Base-by-base conservation (phyloP, 2,113 vertebrate genomes). In the Progne subis region DNA sequence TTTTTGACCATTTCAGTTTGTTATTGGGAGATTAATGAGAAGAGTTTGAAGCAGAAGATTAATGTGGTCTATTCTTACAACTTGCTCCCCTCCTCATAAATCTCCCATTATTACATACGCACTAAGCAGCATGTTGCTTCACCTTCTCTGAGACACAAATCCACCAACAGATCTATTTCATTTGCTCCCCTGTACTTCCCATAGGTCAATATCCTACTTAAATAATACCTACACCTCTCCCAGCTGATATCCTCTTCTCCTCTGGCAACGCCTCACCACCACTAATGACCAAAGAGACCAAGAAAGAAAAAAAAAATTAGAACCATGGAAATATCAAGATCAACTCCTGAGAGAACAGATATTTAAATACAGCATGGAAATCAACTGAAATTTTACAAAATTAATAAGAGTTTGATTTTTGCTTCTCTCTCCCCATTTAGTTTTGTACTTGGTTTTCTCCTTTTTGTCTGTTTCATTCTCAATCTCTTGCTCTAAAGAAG, bases 41-140 rank as follows among this genome's bases (percentile, higher is more conserved):
- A 63, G 68, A 63, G 29, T 67, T 86, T 68, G 82, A 88, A 86
- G 60, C 12, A 49, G 71, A 95, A 95, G 87, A 95, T 95, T 93
- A 86, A 95, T 96, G 68, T 52, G 24, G 4, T 86, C 67, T 95
- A 76, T 95, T 94, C 93, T 95, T 90, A 69, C 52, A 90, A 64
- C 50, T 32, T 57, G 14, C 46, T 89, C 32, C 77, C 41, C 17
- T 94, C 9, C 49, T 91, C 84, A 93, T 77, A 75, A 95, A 92
- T 93, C 85, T 96, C 76, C 31, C 52, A 12, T 75, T 93, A 80
- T 67, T 93, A 32, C 29, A 41, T 8, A 37, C 2, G 4, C 49
- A 59, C 32, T n/a, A 77, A 86, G 52, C 85, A 94, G 59, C 63
- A 8, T 77, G 84, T 63, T 88, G 59, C 75, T 94, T 92, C 85